phyloP scores from a whole-genome alignment of 1,140 invertebrate species.

The Brachionus angularis region DNA sequence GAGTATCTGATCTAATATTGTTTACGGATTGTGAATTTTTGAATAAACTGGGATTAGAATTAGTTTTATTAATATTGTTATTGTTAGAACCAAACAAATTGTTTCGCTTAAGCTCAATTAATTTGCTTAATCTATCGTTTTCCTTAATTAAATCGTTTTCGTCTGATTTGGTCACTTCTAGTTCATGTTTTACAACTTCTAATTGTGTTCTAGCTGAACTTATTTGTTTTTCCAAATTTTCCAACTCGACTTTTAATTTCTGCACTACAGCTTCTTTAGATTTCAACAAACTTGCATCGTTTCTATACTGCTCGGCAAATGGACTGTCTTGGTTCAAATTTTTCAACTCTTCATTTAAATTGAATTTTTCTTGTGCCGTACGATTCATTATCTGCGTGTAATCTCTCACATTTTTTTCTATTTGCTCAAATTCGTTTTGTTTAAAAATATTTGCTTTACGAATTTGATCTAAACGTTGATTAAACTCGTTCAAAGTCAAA shows the following conservation, averaged over 20 bases:
- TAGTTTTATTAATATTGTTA: not conserved
- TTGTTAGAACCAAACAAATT: not conserved
- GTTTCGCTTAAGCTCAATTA: conserved; percentile 22
- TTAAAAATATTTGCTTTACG: conserved; percentile 56
- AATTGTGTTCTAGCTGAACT: conserved; percentile 69
- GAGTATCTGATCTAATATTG: not conserved
- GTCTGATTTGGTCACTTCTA: conserved; percentile 49
- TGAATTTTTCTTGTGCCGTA: conserved; percentile 33
- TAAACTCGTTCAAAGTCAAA: conserved; percentile 90
- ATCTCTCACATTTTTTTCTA: conserved; percentile 66
- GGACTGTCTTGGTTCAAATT: conserved; percentile 14
- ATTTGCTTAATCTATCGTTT: conserved; percentile 12
- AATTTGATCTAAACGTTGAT: conserved; percentile 69
- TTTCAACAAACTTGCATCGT: not conserved
- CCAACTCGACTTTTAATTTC: not conserved
- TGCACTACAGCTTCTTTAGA: not conserved
- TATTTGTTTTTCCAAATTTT: conserved; percentile 23
- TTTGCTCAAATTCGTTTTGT: conserved; percentile 77
- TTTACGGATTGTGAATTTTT: conserved; percentile 4
- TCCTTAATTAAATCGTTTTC: conserved; percentile 6
- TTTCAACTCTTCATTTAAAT: conserved; percentile 37
- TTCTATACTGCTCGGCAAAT: not conserved
- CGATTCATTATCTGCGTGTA: conserved; percentile 26
- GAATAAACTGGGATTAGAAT: not conserved
- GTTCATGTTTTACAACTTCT: conserved; percentile 61